A percentile compares a stretch with the other conserved stretches of the same genome.
These are phyloP conservation scores for Dipodomys merriami DNA, from an alignment of 2,113 vertebrate genomes.

Conservation along the genomic window DNA sequence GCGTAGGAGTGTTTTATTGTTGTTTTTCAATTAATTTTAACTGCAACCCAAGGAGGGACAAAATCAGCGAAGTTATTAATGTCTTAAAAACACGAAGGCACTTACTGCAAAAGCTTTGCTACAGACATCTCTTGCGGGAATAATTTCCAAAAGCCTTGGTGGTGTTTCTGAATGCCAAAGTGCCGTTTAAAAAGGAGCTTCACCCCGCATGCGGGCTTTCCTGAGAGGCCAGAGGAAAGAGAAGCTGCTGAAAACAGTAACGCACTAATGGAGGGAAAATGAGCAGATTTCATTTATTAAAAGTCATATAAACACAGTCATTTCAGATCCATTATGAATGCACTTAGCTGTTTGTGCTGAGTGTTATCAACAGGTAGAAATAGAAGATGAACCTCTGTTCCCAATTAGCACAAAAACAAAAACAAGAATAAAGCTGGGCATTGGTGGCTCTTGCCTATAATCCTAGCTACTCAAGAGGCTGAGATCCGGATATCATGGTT, in stretches of 20 bases:
- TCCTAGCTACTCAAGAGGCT: too few species aligned
- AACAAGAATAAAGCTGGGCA: too few species aligned
- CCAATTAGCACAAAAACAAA: not conserved
- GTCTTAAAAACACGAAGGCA: constrained; percentile 63
- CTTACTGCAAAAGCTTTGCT: constrained; percentile 73
- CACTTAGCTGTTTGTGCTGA: constrained; percentile 62
- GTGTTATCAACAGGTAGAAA: constrained; percentile 54
- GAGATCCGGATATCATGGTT: too few species aligned
- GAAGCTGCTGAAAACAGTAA: constrained; percentile 65
- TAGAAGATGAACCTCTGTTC: not conserved
- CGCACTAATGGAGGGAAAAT: constrained; percentile 62
- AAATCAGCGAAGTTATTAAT: constrained; percentile 63
- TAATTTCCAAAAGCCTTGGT: constrained; percentile 64
- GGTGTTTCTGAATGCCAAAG: constrained; percentile 61
- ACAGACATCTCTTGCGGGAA: constrained; percentile 67
- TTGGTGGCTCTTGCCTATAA: too few species aligned
- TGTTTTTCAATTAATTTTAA: constrained; percentile 70
- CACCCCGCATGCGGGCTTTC: constrained; percentile 69
- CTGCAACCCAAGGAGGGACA: constrained; percentile 28
- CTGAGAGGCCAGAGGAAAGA: constrained; percentile 56
- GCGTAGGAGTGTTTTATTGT: not conserved
- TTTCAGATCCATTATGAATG: constrained; percentile 63
- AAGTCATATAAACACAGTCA: constrained; percentile 69
- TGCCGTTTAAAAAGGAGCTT: constrained; percentile 66
- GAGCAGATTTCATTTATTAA: constrained; percentile 73